Conservation (phyloP, 2,113 vertebrate species). For the Carassius carassius region DNA sequence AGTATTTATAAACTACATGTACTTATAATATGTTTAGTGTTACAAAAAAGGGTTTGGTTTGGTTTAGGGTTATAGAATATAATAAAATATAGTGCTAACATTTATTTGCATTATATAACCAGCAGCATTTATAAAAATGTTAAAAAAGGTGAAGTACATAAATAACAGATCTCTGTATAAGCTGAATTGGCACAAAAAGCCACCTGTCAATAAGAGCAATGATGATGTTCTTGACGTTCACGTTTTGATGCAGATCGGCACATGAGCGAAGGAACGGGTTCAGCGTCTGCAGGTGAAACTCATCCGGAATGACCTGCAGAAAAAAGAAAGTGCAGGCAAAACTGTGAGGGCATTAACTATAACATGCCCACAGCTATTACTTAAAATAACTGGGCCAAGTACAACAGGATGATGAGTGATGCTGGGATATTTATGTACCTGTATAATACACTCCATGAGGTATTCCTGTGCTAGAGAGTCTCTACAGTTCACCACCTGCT, state of each 20-base stretch:
- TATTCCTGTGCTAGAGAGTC: conserved; percentile 98
- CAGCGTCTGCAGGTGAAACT: conserved; percentile 98
- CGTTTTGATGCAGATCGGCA: conserved; percentile 96
- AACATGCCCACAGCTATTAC: neutral
- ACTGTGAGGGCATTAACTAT: neutral
- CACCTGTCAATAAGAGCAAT: conserved; percentile 99
- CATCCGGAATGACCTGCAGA: conserved; percentile 93
- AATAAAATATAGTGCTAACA: neutral
- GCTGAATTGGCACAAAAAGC: neutral
- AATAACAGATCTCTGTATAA: too few relatives aligned
- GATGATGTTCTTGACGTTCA: conserved; percentile 99
- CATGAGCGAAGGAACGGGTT: conserved; percentile 96
- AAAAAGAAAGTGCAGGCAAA: conserved; percentile 8
- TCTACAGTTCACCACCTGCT: conserved; percentile 97
- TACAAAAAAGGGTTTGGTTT: too few relatives aligned
- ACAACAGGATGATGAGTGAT: neutral
- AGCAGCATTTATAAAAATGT: too few relatives aligned
- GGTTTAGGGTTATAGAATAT: too few relatives aligned
- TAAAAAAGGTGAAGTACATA: too few relatives aligned
- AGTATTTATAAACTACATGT: too few relatives aligned
- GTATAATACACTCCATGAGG: conserved; percentile 99
- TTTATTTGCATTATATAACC: neutral
- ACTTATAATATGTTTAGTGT: too few relatives aligned
- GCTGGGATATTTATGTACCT: conserved; percentile 75
- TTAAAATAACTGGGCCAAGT: neutral